Percentiles rank a stretch among this genome's conserved stretches.
phyloP scores from a whole-genome alignment of 1,140 invertebrate genomes.

The Teleopsis dalmanni region DNA sequence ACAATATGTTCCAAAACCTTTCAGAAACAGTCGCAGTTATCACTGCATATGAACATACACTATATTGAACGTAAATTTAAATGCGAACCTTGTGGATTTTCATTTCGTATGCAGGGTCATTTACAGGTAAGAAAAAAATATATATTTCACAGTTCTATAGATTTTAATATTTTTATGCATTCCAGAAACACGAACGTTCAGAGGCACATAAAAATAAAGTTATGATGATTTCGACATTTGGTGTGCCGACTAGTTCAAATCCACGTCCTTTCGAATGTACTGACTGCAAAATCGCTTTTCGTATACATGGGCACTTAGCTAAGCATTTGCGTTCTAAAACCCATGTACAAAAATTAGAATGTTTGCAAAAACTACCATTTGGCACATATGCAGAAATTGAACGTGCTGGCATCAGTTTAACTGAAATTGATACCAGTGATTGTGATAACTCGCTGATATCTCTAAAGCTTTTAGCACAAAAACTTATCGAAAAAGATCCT shows the following conservation, averaged over 20 bases:
- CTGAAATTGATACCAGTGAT: conserved; percentile 89
- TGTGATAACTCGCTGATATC: conserved; percentile 87
- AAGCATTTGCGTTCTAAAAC: conserved; percentile 95
- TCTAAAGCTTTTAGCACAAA: conserved; percentile 67
- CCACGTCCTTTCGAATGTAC: conserved; percentile 90
- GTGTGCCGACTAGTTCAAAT: conserved; percentile 76
- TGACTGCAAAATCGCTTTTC: conserved; percentile 92
- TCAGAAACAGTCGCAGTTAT: conserved; percentile 79
- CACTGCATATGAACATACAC: conserved; percentile 91
- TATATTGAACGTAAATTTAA: conserved; percentile 88
- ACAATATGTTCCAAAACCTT: conserved; percentile 86
- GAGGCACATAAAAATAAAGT: conserved; percentile 87
- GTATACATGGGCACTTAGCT: conserved; percentile 91
- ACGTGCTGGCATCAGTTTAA: conserved; percentile 78
- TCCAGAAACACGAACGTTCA: conserved; percentile 80
- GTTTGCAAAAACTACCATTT: conserved; percentile 84
- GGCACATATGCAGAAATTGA: conserved; percentile 95
- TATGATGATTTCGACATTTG: conserved; percentile 78
- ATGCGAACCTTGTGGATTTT: conserved; percentile 84
- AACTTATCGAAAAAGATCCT: conserved; percentile 75
- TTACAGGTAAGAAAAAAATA: no score
- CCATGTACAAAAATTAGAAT: conserved; percentile 93
- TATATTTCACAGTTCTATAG: no score
- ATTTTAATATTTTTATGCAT: no score
- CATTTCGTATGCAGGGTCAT: conserved; percentile 85